These are phyloP conservation scores for Heliornis fulica DNA, from an alignment of 2,113 vertebrate species.

Conservation along the genomic window DNA sequence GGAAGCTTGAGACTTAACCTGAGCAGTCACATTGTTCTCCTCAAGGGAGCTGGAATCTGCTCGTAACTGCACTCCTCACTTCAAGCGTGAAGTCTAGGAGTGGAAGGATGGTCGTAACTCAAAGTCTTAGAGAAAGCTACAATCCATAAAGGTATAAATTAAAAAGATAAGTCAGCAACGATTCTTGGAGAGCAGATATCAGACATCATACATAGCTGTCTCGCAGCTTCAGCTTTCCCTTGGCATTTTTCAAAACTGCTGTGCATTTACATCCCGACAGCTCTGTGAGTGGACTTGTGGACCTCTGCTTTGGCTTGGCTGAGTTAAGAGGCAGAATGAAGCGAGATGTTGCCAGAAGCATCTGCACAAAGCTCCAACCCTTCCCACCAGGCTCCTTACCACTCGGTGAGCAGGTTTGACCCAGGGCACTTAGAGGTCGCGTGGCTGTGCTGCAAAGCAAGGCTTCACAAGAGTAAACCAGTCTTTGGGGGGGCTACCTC, in stretches of 20 bases:
- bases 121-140: not conserved
- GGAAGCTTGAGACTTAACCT: not conserved
- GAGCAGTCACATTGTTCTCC: not conserved
- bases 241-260: not conserved
- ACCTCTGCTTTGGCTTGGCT: not conserved
- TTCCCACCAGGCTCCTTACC: no score
- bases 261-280: not conserved
- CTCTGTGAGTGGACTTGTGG: not conserved
- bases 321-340: not conserved
- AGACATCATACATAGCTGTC: not conserved
- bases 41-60: not conserved
- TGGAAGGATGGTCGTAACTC: not conserved
- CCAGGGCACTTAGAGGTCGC: accelerated
- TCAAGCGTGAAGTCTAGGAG: not conserved
- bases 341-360: not conserved
- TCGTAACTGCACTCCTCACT: not conserved
- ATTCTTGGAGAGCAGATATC: not conserved
- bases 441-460: accelerated
- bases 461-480: not conserved
- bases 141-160: not conserved
- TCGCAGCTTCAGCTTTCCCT: not conserved
- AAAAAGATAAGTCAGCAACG: not conserved
- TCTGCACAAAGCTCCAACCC: not conserved
- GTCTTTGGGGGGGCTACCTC: accelerated
- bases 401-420: not conserved